These are phyloP conservation scores for Scatophagus argus DNA, from an alignment of 2,113 vertebrate species.

Conservation along the genomic window DNA sequence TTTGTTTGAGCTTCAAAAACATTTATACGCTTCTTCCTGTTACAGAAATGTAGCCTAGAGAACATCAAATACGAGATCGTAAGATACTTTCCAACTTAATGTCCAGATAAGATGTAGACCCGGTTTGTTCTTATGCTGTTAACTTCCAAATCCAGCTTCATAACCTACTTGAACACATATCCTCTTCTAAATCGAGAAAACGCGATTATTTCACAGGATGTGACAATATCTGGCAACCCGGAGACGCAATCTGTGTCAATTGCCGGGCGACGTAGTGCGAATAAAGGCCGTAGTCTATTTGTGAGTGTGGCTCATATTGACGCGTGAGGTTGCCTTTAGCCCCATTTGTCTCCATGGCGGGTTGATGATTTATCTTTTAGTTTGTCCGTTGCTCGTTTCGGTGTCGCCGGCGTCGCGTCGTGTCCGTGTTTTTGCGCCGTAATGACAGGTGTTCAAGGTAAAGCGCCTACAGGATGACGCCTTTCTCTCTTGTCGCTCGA, in stretches of 20 bases:
- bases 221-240: constrained; percentile 79
- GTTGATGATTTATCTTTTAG: constrained; percentile 10
- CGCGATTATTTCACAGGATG: constrained; percentile 11
- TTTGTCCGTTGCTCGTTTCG: constrained; percentile 9
- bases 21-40: neutral
- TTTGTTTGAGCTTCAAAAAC: neutral
- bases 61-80: neutral
- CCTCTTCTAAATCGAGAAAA: neutral
- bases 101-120: neutral
- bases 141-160: too few relatives aligned
- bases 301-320: constrained; percentile 45
- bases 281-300: constrained; percentile 69
- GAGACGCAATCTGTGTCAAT: constrained; percentile 79
- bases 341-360: neutral
- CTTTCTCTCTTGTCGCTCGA: constrained; percentile 45
- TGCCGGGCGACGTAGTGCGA: constrained; percentile 68
- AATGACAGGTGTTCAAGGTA: constrained; percentile 73
- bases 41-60: neutral
- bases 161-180: neutral
- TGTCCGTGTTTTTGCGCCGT: constrained; percentile 22
- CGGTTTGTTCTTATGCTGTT: neutral
- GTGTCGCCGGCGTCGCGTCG: neutral
- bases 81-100: too few relatives aligned
- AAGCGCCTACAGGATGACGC: constrained; percentile 67
- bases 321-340: neutral